Percentiles rank a stretch among this genome's conserved stretches.
Evolutionary conservation across 2,888 invertebrate species (phyloP).

Genomic region (Colletes collaris): DNA sequence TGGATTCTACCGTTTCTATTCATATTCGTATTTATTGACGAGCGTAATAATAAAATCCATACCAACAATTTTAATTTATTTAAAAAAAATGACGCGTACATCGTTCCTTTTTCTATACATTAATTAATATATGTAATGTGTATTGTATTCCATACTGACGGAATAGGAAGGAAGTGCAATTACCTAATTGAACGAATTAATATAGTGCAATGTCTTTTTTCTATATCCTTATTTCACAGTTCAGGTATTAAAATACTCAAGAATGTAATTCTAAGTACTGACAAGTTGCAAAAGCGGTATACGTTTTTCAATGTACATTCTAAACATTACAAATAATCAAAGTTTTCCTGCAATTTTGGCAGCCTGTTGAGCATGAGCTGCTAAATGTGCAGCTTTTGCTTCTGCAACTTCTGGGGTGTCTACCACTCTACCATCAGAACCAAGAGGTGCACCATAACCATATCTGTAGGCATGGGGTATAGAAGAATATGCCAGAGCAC

Average conservation of each 20-base stretch:
- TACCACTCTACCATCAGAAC: conserved; percentile 74
- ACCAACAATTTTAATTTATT: too few species aligned
- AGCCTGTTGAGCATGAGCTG: conserved; percentile 72
- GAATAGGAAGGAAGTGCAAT: too few species aligned
- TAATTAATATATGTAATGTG: background rate
- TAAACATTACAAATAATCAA: background rate
- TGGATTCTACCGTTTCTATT: too few species aligned
- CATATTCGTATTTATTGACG: too few species aligned
- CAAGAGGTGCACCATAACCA: conserved; percentile 74
- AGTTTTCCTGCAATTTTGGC: conserved; percentile 59
- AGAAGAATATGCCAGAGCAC: conserved; percentile 73
- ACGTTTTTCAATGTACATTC: too few species aligned
- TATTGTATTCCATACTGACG: too few species aligned
- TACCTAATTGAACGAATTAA: background rate
- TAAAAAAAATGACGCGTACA: too few species aligned
- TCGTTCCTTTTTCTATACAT: background rate
- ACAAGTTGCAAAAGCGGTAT: too few species aligned
- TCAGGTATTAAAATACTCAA: too few species aligned
- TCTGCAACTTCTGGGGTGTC: conserved; percentile 80
- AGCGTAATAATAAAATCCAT: too few species aligned
- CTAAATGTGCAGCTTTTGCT: conserved; percentile 78
- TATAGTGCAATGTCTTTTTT: background rate
- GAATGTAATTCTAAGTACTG: too few species aligned
- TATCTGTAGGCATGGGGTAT: conserved; percentile 74
- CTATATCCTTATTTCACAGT: too few species aligned